Evolutionary conservation across 2,888 invertebrate genomes (phyloP), one percentile per base, ranked within the genome.

Genomic region (Acleris laterana): DNA sequence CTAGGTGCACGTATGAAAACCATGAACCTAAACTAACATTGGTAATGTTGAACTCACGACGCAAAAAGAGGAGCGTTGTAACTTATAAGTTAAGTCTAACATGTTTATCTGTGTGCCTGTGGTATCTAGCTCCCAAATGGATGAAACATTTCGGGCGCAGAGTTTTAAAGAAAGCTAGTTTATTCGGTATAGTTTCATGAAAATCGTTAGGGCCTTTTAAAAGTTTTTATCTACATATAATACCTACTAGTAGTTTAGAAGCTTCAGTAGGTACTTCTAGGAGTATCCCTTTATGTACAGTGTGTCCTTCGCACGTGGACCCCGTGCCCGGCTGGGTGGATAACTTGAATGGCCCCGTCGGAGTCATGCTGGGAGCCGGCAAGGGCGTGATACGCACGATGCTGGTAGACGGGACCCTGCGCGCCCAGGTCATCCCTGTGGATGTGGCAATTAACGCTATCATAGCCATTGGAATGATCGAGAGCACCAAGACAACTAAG

Each of bases 281-380:
- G n/a, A 6, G 46, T 46, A 1, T 38, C 22, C 16, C 13, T 55
- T 38, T 55, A 13, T 53, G 89, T 90, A 2, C 78, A 93, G 93
- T 93, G 4, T 85, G 85, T 63, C 92, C 93, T 1, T 49, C 96
- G 9, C 86, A 89, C 32, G 78, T 79, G 52, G 97, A 97, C 73
- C 97, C 97, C 0, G 68, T 96, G 11, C 94, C 95, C 17, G 98
- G 98, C 5, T 98, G 98, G 98, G 97, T 98, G 71, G 98, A 98
- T 85, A 98, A 95, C 83, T 93, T 97, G 46, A 98, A 98, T 84
- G 98, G 98, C 0, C 98, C 98, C 0, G 95, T 97, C 60, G 98
- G 98, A 0, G 89, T 97, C 1, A 93, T 98, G 88, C 93, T 96
- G 1, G 97, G 95, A 1, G 96, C 95, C 4, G 96, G 96, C 1